Base-by-base conservation (phyloP, 1,140 invertebrate genomes). In the Apis laboriosa region DNA sequence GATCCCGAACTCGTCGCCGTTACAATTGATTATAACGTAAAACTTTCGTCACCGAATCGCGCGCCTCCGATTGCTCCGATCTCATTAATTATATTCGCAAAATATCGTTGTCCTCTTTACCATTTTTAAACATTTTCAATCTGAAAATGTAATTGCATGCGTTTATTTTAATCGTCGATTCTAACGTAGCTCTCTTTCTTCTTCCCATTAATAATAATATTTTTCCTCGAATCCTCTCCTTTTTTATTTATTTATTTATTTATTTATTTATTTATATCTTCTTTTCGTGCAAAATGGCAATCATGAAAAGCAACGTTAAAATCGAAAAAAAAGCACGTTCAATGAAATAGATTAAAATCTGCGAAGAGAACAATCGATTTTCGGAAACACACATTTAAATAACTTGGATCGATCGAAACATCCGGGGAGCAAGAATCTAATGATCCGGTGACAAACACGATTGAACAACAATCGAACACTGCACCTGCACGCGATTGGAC, bases 401-500 rank as follows among this genome's bases (percentile, higher is more conserved):
- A 9, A 34, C 13, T 28, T 34, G 13, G 4, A 63, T 24, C 34
- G 21, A 53, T n/a, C 55, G 43, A 51, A 56, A 53, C 24, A 43
- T 77, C 19, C 12, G 67, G 4, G 58, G 63, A 53, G 77, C 74
- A 77, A 9, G 51, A 7, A 43, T 24, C 24, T 24, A 24, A 24
- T 66, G 53, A 49, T 51, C 43, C 43, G 55, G 61, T 51, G 75
- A 75, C 56, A 24, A 34, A 66, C 15, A n/a, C 53, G 58, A 53
- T 56, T 17, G 64, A 74, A 74, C 70, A 71, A 87, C 71, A 53
- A 84, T 83, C 63, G 82, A 84, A 60, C 60, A 67, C 56, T 73
- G 77, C 53, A 72, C 77, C 77, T 51, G 70, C 66, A 64, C 72
- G 72, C 83, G 77, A 83, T 85, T 73, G 73, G 80, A 85, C 76